These are phyloP conservation scores for Istiophorus platypterus DNA, from an alignment of 2,113 vertebrate genomes.

Conservation along the genomic window DNA sequence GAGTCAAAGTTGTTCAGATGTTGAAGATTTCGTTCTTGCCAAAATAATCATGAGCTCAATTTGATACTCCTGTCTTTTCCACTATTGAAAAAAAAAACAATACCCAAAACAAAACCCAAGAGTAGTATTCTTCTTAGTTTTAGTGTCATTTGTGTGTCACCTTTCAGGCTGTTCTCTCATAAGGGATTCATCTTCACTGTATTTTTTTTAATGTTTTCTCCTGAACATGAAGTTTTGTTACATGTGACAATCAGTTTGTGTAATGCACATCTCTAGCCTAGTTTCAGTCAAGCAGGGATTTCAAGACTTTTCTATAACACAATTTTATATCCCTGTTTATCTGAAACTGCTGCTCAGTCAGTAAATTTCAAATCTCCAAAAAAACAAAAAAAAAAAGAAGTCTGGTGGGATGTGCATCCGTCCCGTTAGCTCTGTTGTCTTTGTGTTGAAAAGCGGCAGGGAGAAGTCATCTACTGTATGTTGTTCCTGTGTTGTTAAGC, in stretches of 20 bases:
- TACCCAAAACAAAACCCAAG: not conserved
- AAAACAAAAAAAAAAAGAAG: not conserved
- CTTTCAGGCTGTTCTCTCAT: not conserved
- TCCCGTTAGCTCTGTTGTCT: not conserved
- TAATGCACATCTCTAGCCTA: slow-evolving; percentile 14
- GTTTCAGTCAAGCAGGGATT: not conserved
- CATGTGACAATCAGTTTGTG: slow-evolving; percentile 57
- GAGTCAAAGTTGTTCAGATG: not conserved
- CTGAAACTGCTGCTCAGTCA: slow-evolving; percentile 3
- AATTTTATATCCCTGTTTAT: not conserved
- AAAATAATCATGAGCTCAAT: not conserved
- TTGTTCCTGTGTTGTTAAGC: slow-evolving; percentile 14
- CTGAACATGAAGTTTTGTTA: slow-evolving; percentile 19
- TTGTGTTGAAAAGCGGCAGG: slow-evolving; percentile 1
- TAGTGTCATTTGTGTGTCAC: not conserved
- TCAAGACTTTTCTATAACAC: not conserved
- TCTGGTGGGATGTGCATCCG: not conserved
- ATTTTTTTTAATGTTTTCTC: slow-evolving; percentile 12
- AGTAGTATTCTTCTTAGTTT: not conserved
- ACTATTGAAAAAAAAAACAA: not conserved
- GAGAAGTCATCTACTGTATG: slow-evolving; percentile 11
- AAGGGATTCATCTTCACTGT: not conserved
- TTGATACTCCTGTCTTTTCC: not conserved
- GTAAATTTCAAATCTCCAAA: not conserved
- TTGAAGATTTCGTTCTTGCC: not conserved